A percentile compares a stretch with the other conserved stretches of the same genome.
phyloP scores from a whole-genome alignment of 2,113 vertebrate species.

The Cygnus atratus region DNA sequence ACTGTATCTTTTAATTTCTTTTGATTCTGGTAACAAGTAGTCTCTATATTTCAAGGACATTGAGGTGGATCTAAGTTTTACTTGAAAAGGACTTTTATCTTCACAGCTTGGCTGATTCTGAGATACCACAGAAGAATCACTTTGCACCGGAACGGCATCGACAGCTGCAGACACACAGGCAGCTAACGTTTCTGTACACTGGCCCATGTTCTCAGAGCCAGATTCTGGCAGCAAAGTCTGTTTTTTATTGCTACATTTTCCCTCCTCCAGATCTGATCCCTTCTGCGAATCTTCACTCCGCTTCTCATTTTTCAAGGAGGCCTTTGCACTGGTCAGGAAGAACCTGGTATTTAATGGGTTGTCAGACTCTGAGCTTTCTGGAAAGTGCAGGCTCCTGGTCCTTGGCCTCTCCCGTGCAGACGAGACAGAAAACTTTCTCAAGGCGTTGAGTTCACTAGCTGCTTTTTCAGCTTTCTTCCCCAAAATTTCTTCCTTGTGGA shows the following conservation, averaged over 20 bases:
- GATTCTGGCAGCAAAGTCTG: background rate
- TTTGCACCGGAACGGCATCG: slow-evolving; percentile 8
- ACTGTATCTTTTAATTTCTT: slow-evolving; percentile 72
- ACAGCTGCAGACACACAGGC: background rate
- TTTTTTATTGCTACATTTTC: slow-evolving; percentile 19
- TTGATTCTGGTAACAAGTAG: slow-evolving; percentile 58
- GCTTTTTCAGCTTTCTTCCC: slow-evolving; percentile 52
- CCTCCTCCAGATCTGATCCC: background rate
- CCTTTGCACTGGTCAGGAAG: slow-evolving; percentile 36
- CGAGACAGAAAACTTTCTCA: slow-evolving; percentile 79
- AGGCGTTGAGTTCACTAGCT: background rate
- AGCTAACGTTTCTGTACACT: background rate
- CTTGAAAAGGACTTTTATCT: slow-evolving; percentile 80
- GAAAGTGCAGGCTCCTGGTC: slow-evolving; percentile 73
- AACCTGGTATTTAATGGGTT: background rate
- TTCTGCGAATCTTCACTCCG: slow-evolving; percentile 56
- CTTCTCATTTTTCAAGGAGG: slow-evolving; percentile 60
- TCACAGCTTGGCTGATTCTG: slow-evolving; percentile 55
- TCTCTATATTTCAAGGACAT: slow-evolving; percentile 78
- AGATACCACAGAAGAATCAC: background rate
- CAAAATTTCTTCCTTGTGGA: background rate
- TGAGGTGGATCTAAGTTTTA: slow-evolving; percentile 90
- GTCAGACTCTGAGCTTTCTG: slow-evolving; percentile 59
- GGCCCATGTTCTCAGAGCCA: background rate
- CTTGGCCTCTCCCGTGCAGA: slow-evolving; percentile 74